Evolutionary conservation across 92 coral and sea anemone species (phyloP).

Genomic region (Nematostella vectensis): DNA sequence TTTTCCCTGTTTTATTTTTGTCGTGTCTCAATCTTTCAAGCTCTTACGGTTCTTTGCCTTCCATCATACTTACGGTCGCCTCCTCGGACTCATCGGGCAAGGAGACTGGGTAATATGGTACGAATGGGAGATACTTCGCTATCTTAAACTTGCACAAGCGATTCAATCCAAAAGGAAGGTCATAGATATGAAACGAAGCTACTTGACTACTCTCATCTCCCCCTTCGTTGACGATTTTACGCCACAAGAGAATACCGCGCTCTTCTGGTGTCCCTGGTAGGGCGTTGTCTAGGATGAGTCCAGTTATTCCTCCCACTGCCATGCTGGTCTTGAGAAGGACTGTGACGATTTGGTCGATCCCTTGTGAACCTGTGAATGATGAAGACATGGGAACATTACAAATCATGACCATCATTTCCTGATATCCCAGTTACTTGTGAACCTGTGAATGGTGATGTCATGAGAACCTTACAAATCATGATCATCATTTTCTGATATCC

Average conservation of each 20-base stretch:
- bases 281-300: slow-evolving; percentile 43
- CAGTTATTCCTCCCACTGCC: slow-evolving; percentile 60
- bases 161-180: slow-evolving; percentile 68
- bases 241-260: slow-evolving; percentile 53
- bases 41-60: no score
- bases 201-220: no score
- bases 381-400: neutral
- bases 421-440: no score
- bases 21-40: no score
- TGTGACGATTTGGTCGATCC: slow-evolving; percentile 61
- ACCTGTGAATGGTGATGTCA: no score
- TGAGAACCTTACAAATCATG: no score
- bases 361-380: slow-evolving; percentile 49
- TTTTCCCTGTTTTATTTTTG: no score
- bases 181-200: slow-evolving; percentile 61
- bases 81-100: no score
- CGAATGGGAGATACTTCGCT: slow-evolving; percentile 59
- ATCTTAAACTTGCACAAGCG: slow-evolving; percentile 43
- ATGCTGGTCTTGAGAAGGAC: slow-evolving; percentile 58
- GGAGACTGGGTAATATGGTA: slow-evolving; percentile 56
- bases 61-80: no score
- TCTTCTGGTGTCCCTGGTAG: slow-evolving; percentile 73
- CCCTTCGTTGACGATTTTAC: slow-evolving; percentile 1
- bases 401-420: no score
- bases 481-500: no score